Evolutionary conservation across 2,797 vertebrate species (phyloP), one percentile per base, ranked within the genome.

Genomic region (Gymnocypris eckloni): DNA sequence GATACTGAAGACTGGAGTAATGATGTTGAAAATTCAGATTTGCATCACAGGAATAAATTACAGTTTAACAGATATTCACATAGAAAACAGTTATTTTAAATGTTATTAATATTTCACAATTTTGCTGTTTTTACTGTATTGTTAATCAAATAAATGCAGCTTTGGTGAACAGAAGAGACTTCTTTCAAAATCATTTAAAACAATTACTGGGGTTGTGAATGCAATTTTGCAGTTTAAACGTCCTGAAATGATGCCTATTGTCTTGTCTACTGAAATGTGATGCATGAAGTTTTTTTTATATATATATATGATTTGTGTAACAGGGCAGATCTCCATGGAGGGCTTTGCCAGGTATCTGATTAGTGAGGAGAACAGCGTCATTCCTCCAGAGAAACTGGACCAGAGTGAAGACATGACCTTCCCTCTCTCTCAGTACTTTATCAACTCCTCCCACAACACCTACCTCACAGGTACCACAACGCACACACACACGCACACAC

Each of bases 371-470:
- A 99, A 99, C 1, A 97, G 96, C 4, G 97, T 99, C 0, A 97
- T 99, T 86, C 97, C 98, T 10, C 97, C 97, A 25, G 98, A 99
- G 88, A 99, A 99, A 92, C 96, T 99, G 95, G 98, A 99, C 92
- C 94, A 98, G 94, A 99, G 97, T 70, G 98, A 99, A 92, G 98
- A 99, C 91, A 99, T 99, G 98, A 97, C 93, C 92, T 98, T 98
- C 92, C 97, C 98, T 1, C 94, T 99, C 81, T 98, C 97, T 28
- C 97, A 99, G 90, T 99, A 99, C 92, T 98, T 99, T 93, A 97
- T 99, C 92, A 99, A 99, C 92, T 99, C 98, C 18, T 99, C 98
- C 2, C 98, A 99, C 86, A 99, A 99, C 88, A 99, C 98, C 84
- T 99, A 99, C 96, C 97, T 99, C 95, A 98, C 98, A 96, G 98